Base-by-base conservation (phyloP, 30 jellyfish, hydroid and myxozoan species). In the Euphysa ruthae region DNA sequence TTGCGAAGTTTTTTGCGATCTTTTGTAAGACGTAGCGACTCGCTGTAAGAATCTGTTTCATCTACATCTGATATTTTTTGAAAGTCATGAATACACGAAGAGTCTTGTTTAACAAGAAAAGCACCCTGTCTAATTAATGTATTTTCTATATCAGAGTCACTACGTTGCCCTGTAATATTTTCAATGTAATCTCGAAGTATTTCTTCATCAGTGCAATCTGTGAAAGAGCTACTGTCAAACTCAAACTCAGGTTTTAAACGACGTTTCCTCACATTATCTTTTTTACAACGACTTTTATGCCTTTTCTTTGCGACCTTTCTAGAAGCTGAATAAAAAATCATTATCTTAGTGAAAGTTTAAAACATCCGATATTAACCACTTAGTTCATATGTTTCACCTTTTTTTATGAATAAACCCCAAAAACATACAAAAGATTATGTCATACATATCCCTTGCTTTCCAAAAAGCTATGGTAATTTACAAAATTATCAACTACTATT, bases 1-100 rank as follows among this genome's bases (percentile, higher is more conserved):
- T 43, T 33, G 12, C 66, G 28, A 7, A 72, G 4, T 4, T 68
- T 68, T 43, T 68, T 68, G 24, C 80, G 80, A 20, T 35, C 19
- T 43, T 49, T 35, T 12, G 80, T 49, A 0, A 68, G 49, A 22
- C 35, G 71, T 21, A 68, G 27, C 0, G 73, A 42, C 55, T 88
- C 97, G 57, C 90, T 88, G 44, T 46, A 88, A 1, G 97, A 88
- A 74, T 88, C 97, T 31, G 95, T 88, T 55, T 88, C 94, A 2
- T 81, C 94, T 18, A 81, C 78, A 14, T 88, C 94, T 25, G 94
- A 93, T 10, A 83, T 81, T 15, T 31, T 28, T 24, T 30, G 8
- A 51, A 54, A 38, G n/a, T 70, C 75, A 4, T 81, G 83, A 22
- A 49, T 71, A 0, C 82, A 70, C 6, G 72, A 43, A 1, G 49